A percentile compares a stretch with the other conserved stretches of the same genome.
These are phyloP conservation scores for Phallusia fumigata DNA, from an alignment of 23 tunicate genomes.

Conservation along the genomic window DNA sequence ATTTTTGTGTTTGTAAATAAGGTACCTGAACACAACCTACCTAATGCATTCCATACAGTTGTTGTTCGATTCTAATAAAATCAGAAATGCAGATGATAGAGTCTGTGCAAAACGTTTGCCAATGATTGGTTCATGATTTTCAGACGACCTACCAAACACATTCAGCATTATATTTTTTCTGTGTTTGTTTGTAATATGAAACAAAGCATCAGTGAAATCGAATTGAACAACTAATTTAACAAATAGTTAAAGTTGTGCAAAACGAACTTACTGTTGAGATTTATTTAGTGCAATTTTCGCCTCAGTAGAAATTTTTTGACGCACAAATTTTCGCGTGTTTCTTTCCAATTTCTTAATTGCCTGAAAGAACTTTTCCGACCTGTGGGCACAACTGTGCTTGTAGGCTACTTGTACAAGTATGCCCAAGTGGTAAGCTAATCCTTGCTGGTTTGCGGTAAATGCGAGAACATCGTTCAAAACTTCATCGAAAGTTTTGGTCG, in stretches of 20 bases:
- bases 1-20: not conserved
- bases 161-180: too few species aligned
- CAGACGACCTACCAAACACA: too few species aligned
- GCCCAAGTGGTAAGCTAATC: not conserved
- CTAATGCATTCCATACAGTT: conserved; percentile 1
- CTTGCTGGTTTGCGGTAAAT: not conserved
- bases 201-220: too few species aligned
- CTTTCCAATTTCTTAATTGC: not conserved
- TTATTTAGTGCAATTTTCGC: not conserved
- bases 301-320: not conserved
- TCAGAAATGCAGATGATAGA: not conserved
- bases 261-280: not conserved
- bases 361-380: conserved; percentile 1
- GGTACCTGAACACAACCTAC: not conserved
- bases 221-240: too few species aligned
- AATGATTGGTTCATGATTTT: not conserved
- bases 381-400: not conserved
- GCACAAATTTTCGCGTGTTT: not conserved
- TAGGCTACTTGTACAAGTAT: not conserved
- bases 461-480: not conserved
- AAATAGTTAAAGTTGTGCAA: too few species aligned
- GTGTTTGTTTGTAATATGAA: too few species aligned
- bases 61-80: not conserved
- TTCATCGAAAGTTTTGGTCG: not conserved
- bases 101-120: not conserved